Evolutionary conservation across 2,797 vertebrate genomes (phyloP), one percentile per base, ranked within the genome.

Genomic region (Apogon talboti): DNA sequence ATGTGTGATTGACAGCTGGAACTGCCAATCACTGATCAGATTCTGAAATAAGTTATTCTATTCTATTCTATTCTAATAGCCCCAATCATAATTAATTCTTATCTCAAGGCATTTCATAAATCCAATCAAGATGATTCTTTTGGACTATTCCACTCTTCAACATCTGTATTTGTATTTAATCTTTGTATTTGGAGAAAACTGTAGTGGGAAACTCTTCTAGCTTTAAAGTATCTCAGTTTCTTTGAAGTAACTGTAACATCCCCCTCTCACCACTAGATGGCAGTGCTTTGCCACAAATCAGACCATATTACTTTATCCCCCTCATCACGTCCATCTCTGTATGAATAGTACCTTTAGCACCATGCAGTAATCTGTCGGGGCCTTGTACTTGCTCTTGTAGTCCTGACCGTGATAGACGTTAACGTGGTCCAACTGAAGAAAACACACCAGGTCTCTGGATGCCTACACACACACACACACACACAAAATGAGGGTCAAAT

Each of bases 331-430:
- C 40, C 30, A 9, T 37, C 13, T 47, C 9, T 54, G 11, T 42
- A 11, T 52, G 30, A 24, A 7, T 55, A 16, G 37, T 84, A 99
- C 97, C 96, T 99, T 99, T 0, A 99, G 92, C 43, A 95, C 97
- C 85, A 99, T 93, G 77, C 98, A 99, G 59, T 96, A 98, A 88
- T 99, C 98, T 10, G 96, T 98, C 1, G 98, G 98, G 61, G 98
- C 97, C 91, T 97, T 99, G 91, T 98, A 99, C 58, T 99, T 99
- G 93, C 93, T 97, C 81, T 96, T 95, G 83, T 97, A 99, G 87
- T 99, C 97, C 81, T 97, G 97, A 0, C 98, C 98, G 2, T 95
- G 95, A 85, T 98, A 99, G 43, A 99, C 94, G 2, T 98, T 99
- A 11, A 99, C 96, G 7, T 99, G 98, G 71, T 99, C 97, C 82